Base-by-base conservation (phyloP, 2,113 vertebrate species). In the Xenopus borealis region DNA sequence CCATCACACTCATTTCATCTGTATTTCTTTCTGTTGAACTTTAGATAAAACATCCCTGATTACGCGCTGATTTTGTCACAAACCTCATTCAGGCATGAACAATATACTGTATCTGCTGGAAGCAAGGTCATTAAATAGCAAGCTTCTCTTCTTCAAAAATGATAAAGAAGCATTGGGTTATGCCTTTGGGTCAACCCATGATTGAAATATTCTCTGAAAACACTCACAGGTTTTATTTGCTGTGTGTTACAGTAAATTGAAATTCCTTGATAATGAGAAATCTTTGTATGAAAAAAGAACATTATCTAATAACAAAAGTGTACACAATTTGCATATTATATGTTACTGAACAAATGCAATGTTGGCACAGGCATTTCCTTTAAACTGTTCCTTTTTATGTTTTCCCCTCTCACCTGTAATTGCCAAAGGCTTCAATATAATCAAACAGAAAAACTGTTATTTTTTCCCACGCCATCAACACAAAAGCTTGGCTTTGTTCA, bases 41-140 rank as follows among this genome's bases (percentile, higher is more conserved):
- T 85, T 83, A 81, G 79, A 85, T 79, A 78, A 84, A 86, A 83
- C 69, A 67, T 83, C 85, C 78, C 33, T 83, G 85, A 86, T 83
- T 80, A 80, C 79, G 57, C 19, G 75, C 78, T 80, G 82, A 81
- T 83, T 85, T 84, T 86, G 77, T 85, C 85, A 82, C 79, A 83
- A 86, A 79, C 73, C 27, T 66, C 69, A 84, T 75, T 85, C 76
- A 85, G 82, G 75, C 85, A 85, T 86, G 82, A 84, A 82, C 72
- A 71, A 52, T 45, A 68, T 78, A 50, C 47, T 6, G 11, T 50
- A 47, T 65, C 75, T 64, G 75, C 79, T 80, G 45, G 46, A 79
- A 84, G 80, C 82, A 83, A 84, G 80, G 82, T 86, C 79, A 80
- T 0, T 19, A 71, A 81, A 76, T 3, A 78, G 19, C 50, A 80